phyloP scores from a whole-genome alignment of 2,888 invertebrate genomes.

The Lamellibrachia satsuma region DNA sequence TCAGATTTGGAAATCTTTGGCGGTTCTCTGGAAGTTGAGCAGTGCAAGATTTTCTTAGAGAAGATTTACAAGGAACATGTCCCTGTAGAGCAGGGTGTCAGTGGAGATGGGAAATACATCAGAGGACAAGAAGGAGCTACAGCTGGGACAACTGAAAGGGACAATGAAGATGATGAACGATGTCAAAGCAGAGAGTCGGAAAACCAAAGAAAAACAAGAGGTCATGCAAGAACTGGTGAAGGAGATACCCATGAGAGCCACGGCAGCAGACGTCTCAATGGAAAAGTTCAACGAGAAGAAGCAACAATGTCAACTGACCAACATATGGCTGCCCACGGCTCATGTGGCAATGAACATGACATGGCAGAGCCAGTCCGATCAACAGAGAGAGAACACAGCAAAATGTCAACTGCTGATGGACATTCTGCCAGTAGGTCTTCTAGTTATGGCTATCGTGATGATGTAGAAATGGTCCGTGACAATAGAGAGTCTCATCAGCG shows the following conservation, averaged over 20 bases:
- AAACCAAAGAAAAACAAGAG: background rate
- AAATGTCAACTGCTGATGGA: background rate
- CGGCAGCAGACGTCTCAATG: background rate
- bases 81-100: background rate
- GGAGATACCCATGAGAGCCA: background rate
- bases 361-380: background rate
- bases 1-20: background rate
- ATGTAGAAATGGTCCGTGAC: background rate
- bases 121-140: background rate
- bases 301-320: background rate
- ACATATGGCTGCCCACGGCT: background rate
- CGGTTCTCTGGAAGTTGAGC: background rate
- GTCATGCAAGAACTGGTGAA: background rate
- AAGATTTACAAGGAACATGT: background rate
- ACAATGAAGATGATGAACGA: too few relatives aligned
- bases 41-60: background rate
- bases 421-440: background rate
- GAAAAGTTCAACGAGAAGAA: background rate
- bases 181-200: too few relatives aligned
- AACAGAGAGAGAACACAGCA: background rate
- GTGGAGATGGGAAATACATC: background rate
- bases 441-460: background rate
- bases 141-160: too few relatives aligned
- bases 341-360: too few relatives aligned
- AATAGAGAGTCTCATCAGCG: background rate